Conservation (phyloP, 2,113 vertebrate genomes). For the Mustela lutreola region DNA sequence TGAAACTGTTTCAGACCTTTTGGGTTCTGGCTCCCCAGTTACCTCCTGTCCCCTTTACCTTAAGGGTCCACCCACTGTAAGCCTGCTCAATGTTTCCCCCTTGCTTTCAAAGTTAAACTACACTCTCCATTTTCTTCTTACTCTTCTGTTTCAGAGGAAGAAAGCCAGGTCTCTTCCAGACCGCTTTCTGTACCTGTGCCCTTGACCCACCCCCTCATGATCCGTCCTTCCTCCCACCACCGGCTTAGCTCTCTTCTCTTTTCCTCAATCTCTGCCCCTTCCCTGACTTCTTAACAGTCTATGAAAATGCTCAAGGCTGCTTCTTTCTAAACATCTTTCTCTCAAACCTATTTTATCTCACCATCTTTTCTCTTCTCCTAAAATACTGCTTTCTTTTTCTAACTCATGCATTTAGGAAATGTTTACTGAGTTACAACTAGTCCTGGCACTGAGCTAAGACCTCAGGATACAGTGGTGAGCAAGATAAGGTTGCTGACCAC, state of each 20-base stretch:
- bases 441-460: background rate
- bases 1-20: background rate
- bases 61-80: background rate
- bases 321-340: constrained; percentile 14
- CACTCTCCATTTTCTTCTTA: background rate
- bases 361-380: background rate
- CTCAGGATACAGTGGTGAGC: background rate
- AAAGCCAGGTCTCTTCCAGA: background rate
- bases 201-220: background rate
- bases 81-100: background rate
- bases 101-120: background rate
- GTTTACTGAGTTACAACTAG: background rate
- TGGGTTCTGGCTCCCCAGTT: background rate
- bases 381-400: background rate
- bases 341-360: background rate
- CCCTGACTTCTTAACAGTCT: background rate
- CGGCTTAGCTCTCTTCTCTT: background rate
- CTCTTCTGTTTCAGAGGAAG: background rate
- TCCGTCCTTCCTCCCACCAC: too few species aligned
- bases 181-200: background rate
- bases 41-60: background rate
- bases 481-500: background rate
- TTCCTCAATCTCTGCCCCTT: background rate
- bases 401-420: background rate
- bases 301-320: background rate